A percentile compares a stretch with the other conserved stretches of the same genome.
phyloP scores from a whole-genome alignment of 2,888 invertebrate genomes.

The Drosophila ustulata region DNA sequence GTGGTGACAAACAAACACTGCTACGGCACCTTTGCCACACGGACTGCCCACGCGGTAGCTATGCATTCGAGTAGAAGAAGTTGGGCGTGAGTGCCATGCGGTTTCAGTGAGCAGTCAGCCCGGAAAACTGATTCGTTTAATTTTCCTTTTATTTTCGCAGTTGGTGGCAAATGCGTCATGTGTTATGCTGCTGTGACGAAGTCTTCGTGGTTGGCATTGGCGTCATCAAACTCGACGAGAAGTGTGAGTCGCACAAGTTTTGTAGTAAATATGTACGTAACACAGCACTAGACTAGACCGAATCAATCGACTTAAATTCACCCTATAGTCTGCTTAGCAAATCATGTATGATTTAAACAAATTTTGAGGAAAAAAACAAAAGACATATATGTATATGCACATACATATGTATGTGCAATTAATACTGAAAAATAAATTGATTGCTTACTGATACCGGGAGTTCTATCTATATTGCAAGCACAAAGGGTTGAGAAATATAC shows the following conservation, averaged over 20 bases:
- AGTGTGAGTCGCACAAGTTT: background rate
- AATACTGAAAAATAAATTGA: too few relatives aligned
- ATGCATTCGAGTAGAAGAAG: slow-evolving; percentile 3
- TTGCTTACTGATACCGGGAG: too few relatives aligned
- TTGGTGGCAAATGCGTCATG: slow-evolving; percentile 68
- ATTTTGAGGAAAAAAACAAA: too few relatives aligned
- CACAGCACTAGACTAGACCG: background rate
- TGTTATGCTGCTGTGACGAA: slow-evolving; percentile 15
- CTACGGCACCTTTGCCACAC: slow-evolving; percentile 43
- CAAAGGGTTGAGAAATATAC: too few relatives aligned
- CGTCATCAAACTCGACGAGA: slow-evolving; percentile 26
- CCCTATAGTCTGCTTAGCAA: too few relatives aligned
- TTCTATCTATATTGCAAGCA: too few relatives aligned
- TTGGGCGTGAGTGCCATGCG: slow-evolving; percentile 33
- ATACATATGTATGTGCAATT: too few relatives aligned
- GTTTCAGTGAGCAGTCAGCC: slow-evolving; percentile 31
- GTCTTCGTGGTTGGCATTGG: slow-evolving; percentile 41
- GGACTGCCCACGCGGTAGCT: slow-evolving; percentile 50
- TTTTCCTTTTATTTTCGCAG: slow-evolving; percentile 48
- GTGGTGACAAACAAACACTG: slow-evolving; percentile 14
- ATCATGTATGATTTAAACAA: too few relatives aligned
- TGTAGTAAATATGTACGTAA: background rate
- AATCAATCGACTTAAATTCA: background rate
- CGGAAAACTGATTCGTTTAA: slow-evolving; percentile 33
- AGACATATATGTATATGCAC: too few relatives aligned